A percentile compares a stretch with the other conserved stretches of the same genome.
These are phyloP conservation scores for Helicoverpa assulta DNA, from an alignment of 2,888 invertebrate species.

Conservation along the genomic window DNA sequence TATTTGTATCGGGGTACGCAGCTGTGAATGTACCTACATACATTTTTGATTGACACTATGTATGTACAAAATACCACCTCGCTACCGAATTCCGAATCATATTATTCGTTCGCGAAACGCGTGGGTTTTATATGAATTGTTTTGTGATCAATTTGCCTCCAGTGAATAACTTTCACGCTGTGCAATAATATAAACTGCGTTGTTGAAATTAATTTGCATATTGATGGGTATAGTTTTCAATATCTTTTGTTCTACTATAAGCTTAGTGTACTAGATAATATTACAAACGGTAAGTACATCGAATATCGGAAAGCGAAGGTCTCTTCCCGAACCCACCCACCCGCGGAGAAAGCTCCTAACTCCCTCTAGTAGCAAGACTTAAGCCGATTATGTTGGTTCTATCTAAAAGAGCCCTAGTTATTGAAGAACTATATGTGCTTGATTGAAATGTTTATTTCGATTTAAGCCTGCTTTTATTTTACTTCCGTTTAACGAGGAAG, in stretches of 20 bases:
- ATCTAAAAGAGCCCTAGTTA: slow-evolving; percentile 16
- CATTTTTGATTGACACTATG: background rate
- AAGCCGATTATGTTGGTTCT: slow-evolving; percentile 2
- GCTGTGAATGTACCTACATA: background rate
- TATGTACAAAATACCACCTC: background rate
- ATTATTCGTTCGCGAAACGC: background rate
- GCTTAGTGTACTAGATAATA: background rate
- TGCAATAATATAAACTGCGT: background rate
- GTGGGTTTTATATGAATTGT: slow-evolving; percentile 1
- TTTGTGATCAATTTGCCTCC: background rate
- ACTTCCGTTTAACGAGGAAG: slow-evolving; percentile 41
- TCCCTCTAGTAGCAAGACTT: background rate
- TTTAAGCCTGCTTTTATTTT: slow-evolving; percentile 11
- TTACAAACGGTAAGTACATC: background rate
- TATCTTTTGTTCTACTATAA: background rate
- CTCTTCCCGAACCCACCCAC: background rate
- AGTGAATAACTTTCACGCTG: background rate
- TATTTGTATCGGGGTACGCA: background rate
- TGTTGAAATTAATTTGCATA: background rate
- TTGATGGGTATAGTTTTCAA: background rate
- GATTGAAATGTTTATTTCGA: slow-evolving; percentile 1
- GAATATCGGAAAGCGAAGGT: background rate
- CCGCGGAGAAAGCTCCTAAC: background rate
- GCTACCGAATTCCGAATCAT: background rate
- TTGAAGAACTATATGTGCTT: slow-evolving; percentile 1